A percentile compares a stretch with the other conserved stretches of the same genome.
Evolutionary conservation across 2,113 vertebrate genomes (phyloP).

Genomic region (Solenodon paradoxus): DNA sequence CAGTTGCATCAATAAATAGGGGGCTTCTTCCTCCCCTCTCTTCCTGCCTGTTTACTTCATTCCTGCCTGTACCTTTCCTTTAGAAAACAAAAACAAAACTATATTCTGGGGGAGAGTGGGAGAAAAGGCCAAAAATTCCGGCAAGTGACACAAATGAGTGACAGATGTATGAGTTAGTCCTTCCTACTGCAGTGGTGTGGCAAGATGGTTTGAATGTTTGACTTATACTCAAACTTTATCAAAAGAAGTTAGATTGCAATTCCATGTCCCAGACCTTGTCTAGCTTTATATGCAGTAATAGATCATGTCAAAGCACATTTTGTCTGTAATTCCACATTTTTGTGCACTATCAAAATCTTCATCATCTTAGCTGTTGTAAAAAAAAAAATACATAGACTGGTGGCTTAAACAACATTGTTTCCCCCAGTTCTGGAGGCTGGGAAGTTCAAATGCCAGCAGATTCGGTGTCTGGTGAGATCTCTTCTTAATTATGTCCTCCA

Average conservation of each 20-base stretch:
- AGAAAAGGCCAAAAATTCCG: constrained; percentile 9
- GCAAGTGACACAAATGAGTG: background rate
- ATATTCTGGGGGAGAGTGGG: background rate
- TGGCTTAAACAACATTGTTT: background rate
- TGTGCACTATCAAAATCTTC: background rate
- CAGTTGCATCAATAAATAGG: too few relatives aligned
- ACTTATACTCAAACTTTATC: background rate
- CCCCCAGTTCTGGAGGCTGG: background rate
- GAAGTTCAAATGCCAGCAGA: background rate
- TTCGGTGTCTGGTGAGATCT: background rate
- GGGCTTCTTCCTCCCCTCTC: too few relatives aligned
- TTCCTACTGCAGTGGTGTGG: background rate
- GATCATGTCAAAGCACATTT: background rate
- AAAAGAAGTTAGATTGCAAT: background rate
- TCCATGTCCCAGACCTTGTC: background rate
- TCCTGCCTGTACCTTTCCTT: too few relatives aligned
- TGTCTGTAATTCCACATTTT: background rate
- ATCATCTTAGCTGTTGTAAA: background rate
- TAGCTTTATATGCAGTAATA: background rate
- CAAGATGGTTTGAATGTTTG: background rate
- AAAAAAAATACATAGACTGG: background rate
- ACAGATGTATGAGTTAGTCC: background rate
- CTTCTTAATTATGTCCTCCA: background rate
- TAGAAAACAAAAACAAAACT: too few relatives aligned
- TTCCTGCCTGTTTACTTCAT: too few relatives aligned